Evolutionary conservation across 2,113 vertebrate species (phyloP), one percentile per base, ranked within the genome.

Genomic region (Myotis yumanensis): DNA sequence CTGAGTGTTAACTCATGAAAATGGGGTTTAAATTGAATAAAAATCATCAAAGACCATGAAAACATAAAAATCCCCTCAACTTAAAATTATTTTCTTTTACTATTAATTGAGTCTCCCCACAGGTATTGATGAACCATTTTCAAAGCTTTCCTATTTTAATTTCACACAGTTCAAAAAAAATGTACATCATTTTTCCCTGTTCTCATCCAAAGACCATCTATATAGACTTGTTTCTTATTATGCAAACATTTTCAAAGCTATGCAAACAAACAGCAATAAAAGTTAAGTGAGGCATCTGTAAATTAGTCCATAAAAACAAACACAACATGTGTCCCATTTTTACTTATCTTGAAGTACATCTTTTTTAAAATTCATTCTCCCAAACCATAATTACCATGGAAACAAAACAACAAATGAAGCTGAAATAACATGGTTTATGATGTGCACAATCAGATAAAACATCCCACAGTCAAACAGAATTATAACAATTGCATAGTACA

Each of bases 301-400:
- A 97, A 96, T 73, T 81, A 80, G 64, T 76, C 76, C 77, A 90
- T 93, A 87, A 89, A 94, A 94, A 77, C 28, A 57, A 96, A 84
- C 30, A 95, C 43, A 51, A 92, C 72, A 75, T 32, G 28, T 90
- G 97, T 97, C 96, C 90, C 77, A 85, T 95, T 97, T 97, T 97
- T 92, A 81, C 83, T 96, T 91, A 77, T 90, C 72, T 92, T 52
- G 97, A 98, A 97, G 95, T 94, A 95, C 86, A 83, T 93, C 62
- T 87, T 93, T 85, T 79, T 46, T 6, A 88, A 40, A 93, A 93
- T 91, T 89, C 89, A 93, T 97, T 97, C 95, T 97, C 85, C 37
- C 76, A 90, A 97, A 96, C 79, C 96, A 97, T 98, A 98, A 98
- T 98, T 98, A 97, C 98, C 97, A 98, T 98, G 98, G 98, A 98